These are phyloP conservation scores for Papilio aristodemus DNA, from an alignment of 1,140 invertebrate species.

Conservation along the genomic window DNA sequence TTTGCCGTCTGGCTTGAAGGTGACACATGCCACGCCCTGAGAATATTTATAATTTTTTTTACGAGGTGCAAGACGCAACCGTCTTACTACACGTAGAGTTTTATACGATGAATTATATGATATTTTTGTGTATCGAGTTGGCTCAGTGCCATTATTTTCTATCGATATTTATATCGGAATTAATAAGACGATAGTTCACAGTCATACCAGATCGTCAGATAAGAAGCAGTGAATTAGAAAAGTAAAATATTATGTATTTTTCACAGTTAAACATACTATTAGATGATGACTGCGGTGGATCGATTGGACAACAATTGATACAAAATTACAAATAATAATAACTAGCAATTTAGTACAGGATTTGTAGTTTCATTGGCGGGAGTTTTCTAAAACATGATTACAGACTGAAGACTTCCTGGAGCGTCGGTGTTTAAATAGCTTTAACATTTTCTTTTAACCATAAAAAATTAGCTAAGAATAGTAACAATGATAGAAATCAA, in stretches of 20 bases:
- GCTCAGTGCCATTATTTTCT: slow-evolving; percentile 59
- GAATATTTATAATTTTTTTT: slow-evolving; percentile 73
- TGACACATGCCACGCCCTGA: slow-evolving; percentile 49
- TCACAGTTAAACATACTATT: slow-evolving; percentile 21
- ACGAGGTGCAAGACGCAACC: slow-evolving; percentile 71
- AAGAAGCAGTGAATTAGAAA: slow-evolving; percentile 8
- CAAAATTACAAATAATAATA: no score
- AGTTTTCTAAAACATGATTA: no score
- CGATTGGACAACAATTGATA: background rate
- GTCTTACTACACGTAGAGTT: slow-evolving; percentile 71
- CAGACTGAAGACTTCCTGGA: no score
- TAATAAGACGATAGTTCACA: slow-evolving; percentile 32
- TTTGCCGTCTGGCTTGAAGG: slow-evolving; percentile 47
- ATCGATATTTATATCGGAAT: slow-evolving; percentile 32
- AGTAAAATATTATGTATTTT: slow-evolving; percentile 36
- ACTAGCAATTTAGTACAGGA: no score
- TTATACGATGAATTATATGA: slow-evolving; percentile 75
- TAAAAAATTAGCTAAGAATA: no score
- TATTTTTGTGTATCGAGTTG: slow-evolving; percentile 74
- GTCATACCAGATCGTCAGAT: background rate
- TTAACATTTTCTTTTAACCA: no score
- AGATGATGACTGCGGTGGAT: no score
- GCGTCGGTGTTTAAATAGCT: no score
- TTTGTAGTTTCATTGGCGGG: no score
- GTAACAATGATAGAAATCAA: no score